Percentiles rank a stretch among this genome's conserved stretches.
phyloP scores from a whole-genome alignment of 2,797 vertebrate species.

The Hydrocynus forskahlii region DNA sequence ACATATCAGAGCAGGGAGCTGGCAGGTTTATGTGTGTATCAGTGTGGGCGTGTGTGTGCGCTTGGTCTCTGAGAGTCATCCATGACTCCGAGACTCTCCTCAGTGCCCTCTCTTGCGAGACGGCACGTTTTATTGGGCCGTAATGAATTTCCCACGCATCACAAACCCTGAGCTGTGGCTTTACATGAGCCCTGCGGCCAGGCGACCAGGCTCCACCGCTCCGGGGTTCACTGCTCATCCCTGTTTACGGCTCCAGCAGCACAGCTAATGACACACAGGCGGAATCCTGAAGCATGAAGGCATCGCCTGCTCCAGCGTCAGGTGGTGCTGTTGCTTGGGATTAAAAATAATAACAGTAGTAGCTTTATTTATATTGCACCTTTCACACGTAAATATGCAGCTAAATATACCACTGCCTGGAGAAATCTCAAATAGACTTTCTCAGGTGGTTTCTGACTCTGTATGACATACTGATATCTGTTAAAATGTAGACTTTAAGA shows the following conservation, averaged over 20 bases:
- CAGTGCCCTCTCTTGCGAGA: conserved; percentile 14
- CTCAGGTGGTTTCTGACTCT: too few relatives aligned
- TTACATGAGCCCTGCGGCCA: conserved; percentile 25
- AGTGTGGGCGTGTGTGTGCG: not conserved
- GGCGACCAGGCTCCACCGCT: conserved; percentile 17
- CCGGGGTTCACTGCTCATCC: conserved; percentile 6
- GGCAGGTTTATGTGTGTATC: conserved; percentile 15
- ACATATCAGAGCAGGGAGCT: conserved; percentile 16
- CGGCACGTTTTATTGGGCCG: conserved; percentile 50
- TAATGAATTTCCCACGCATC: conserved; percentile 59
- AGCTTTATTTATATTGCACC: too few relatives aligned
- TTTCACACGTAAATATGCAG: too few relatives aligned
- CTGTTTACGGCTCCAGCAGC: conserved; percentile 24
- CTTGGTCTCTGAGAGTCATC: conserved; percentile 13
- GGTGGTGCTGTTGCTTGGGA: not conserved
- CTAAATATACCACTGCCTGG: too few relatives aligned
- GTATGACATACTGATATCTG: too few relatives aligned
- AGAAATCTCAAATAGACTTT: too few relatives aligned
- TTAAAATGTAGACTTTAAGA: too few relatives aligned
- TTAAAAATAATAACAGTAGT: not conserved
- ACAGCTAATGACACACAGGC: conserved; percentile 1
- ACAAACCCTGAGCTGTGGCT: conserved; percentile 52
- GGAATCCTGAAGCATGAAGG: conserved; percentile 22
- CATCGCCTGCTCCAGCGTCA: not conserved
- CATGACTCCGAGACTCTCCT: conserved; percentile 12